phyloP scores from a whole-genome alignment of 2,888 invertebrate species.

The Agelastica alni region DNA sequence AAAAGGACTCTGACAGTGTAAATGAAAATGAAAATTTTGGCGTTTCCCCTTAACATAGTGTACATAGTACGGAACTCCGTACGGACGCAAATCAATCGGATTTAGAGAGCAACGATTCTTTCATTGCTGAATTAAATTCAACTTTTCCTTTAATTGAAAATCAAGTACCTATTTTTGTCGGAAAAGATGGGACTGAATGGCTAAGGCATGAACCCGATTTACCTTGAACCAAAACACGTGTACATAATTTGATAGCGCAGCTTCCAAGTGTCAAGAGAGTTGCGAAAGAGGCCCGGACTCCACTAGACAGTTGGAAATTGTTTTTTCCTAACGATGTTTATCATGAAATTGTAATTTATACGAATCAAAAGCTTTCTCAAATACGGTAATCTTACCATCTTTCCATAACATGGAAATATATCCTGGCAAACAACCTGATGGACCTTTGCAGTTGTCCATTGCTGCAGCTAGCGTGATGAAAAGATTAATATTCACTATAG shows the following conservation, averaged over 20 bases:
- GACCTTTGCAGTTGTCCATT: not conserved
- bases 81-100: not conserved
- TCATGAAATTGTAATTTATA: not conserved
- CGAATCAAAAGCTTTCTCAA: too few relatives aligned
- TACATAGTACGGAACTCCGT: not conserved
- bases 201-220: too few relatives aligned
- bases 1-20: too few relatives aligned
- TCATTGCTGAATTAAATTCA: too few relatives aligned
- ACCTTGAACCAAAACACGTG: not conserved
- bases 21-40: too few relatives aligned
- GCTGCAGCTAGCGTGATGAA: not conserved
- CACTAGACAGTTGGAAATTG: not conserved
- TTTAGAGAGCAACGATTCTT: not conserved
- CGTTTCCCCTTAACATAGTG: not conserved
- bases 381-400: not conserved
- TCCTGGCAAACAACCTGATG: not conserved
- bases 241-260: not conserved
- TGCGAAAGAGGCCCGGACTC: not conserved
- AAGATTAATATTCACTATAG: not conserved
- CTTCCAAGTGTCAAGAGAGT: not conserved
- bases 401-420: not conserved
- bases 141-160: not conserved
- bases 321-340: not conserved
- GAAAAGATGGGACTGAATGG: not conserved
- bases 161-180: not conserved